Percentiles rank a stretch among this genome's conserved stretches.
phyloP scores from a whole-genome alignment of 2,888 invertebrate genomes.

The Pyrrhosoma nymphula region DNA sequence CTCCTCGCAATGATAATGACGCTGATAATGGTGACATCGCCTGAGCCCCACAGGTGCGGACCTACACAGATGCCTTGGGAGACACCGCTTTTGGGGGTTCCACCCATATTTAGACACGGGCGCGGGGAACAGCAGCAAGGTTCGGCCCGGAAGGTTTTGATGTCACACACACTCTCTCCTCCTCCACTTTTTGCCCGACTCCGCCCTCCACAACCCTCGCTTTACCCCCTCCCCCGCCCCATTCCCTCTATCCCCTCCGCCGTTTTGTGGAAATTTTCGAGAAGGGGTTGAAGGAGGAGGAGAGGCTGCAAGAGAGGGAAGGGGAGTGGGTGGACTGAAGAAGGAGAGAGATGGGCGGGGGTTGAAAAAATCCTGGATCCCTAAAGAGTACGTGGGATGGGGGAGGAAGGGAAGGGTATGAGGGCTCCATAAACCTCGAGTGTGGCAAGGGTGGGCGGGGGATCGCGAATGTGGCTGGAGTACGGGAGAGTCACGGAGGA shows the following conservation, averaged over 20 bases:
- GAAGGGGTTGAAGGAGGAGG: background rate
- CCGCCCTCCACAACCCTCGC: background rate
- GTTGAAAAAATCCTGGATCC: background rate
- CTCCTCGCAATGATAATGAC: slow-evolving; percentile 35
- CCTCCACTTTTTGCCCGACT: background rate
- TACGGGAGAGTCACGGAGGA: background rate
- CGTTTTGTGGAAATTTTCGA: background rate
- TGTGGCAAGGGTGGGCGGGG: background rate
- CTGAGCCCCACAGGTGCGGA: background rate
- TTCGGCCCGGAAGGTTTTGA: slow-evolving; percentile 29
- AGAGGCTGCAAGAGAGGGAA: background rate
- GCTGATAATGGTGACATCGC: background rate
- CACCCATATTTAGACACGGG: slow-evolving; percentile 61
- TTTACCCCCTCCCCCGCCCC: background rate
- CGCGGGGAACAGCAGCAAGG: background rate
- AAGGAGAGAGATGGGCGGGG: background rate
- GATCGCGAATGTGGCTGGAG: background rate
- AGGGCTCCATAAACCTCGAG: background rate
- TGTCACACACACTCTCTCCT: background rate
- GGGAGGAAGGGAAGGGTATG: background rate
- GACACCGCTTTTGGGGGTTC: background rate
- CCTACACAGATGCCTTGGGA: background rate
- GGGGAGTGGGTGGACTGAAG: background rate
- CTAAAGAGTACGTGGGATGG: background rate
- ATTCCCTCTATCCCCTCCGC: background rate